Percentiles rank a stretch among this genome's conserved stretches.
These are phyloP conservation scores for Epinephelus lanceolatus DNA, from an alignment of 2,113 vertebrate species.

Conservation along the genomic window DNA sequence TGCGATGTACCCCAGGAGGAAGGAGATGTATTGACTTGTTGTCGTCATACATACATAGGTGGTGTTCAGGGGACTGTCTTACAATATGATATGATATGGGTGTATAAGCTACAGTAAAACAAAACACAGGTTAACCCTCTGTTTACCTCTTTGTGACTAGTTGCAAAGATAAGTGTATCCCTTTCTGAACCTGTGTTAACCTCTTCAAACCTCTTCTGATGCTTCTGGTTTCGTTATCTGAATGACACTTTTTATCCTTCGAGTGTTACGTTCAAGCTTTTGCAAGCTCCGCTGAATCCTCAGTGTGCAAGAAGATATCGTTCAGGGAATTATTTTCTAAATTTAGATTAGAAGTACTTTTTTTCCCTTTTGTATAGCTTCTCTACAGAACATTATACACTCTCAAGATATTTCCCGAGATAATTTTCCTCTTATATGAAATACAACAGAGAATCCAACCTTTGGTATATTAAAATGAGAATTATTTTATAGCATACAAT, in stretches of 20 bases:
- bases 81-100: slow-evolving; percentile 25
- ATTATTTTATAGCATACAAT: slow-evolving; percentile 59
- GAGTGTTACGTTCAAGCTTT: slow-evolving; percentile 36
- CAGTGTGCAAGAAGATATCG: slow-evolving; percentile 26
- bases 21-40: background rate
- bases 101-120: slow-evolving; percentile 68
- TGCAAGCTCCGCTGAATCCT: slow-evolving; percentile 42
- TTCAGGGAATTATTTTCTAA: slow-evolving; percentile 79
- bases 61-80: slow-evolving; percentile 36
- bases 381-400: slow-evolving; percentile 39
- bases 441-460: slow-evolving; percentile 32
- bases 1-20: slow-evolving; percentile 16
- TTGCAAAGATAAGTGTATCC: slow-evolving; percentile 43
- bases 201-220: slow-evolving; percentile 38
- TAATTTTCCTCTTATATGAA: slow-evolving; percentile 43
- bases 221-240: slow-evolving; percentile 45
- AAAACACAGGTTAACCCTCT: slow-evolving; percentile 32
- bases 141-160: slow-evolving; percentile 67
- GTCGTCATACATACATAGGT: slow-evolving; percentile 17
- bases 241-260: slow-evolving; percentile 36
- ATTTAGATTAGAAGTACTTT: slow-evolving; percentile 61
- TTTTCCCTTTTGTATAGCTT: slow-evolving; percentile 53
- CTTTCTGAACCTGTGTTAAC: slow-evolving; percentile 49
- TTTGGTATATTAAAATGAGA: slow-evolving; percentile 48
- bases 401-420: slow-evolving; percentile 44